Conservation (phyloP, 1,140 invertebrate species). For the Zaprionus ornatus region DNA sequence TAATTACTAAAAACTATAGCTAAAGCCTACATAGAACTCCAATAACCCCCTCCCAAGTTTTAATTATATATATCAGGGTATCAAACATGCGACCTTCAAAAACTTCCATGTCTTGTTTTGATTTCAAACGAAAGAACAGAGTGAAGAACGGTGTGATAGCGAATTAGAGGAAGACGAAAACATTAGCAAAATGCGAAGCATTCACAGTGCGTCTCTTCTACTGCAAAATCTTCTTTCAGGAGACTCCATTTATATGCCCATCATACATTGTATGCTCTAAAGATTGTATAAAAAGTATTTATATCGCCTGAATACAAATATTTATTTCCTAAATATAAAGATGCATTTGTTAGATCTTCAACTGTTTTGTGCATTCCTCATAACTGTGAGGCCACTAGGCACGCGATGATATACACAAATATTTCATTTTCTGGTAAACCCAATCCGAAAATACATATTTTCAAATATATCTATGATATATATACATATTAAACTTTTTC, state of each 20-base stretch:
- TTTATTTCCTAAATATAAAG: neutral
- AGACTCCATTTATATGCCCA: neutral
- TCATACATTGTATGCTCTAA: neutral
- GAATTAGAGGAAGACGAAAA: neutral
- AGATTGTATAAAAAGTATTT: neutral
- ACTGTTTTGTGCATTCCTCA: constrained; percentile 7
- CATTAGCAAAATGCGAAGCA: neutral
- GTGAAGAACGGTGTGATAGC: neutral
- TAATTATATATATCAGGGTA: too few species aligned
- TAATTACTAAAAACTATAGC: too few species aligned
- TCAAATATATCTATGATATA: constrained; percentile 30
- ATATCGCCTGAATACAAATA: neutral
- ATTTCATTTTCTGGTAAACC: constrained; percentile 28
- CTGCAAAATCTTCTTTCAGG: neutral
- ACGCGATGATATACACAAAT: constrained; percentile 20
- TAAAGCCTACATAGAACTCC: too few species aligned
- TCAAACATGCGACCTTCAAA: neutral
- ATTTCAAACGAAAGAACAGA: neutral
- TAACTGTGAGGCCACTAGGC: constrained; percentile 18
- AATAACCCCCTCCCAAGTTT: too few species aligned
- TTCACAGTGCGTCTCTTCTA: neutral
- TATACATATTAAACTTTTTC: constrained; percentile 8
- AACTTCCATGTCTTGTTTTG: neutral
- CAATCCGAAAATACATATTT: constrained; percentile 33
- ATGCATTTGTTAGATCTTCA: neutral